Base-by-base conservation (phyloP, 2,888 invertebrate species). In the Ceramica pisi region DNA sequence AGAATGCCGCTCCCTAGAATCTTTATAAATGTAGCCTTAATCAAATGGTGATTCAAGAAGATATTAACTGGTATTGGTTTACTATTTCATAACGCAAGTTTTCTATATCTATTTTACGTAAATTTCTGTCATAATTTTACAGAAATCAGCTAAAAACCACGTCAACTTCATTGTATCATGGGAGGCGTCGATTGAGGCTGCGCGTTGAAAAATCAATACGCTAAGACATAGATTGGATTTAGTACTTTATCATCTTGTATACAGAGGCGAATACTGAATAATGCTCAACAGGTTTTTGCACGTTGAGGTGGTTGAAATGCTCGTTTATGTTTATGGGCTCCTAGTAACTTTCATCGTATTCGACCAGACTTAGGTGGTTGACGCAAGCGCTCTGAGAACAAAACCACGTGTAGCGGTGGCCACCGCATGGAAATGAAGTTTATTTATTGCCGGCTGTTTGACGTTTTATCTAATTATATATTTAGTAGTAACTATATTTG, bases 341-440 rank as follows among this genome's bases (percentile, higher is more conserved):
- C 82, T 83, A 51, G 83, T 86, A 80, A 4, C 10, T 19, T 38
- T 16, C 31, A 41, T 61, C 61, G 56, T 31, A 26, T 16, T 51
- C 23, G 50, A 51, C 12, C 50, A 12, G 12, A 12, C 23, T 51
- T 51, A 12, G 10, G 21, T 50, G 23, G 50, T 51, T 51, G 21
- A 51, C 50, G 50, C 50, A 51, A 51, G 50, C 50, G 23, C 14
- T 2, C 21, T 23, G 14, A 14, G 4, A 23, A 51, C 21, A n/a
- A 23, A 51, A 12, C 23, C 50, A 51, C 50, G 50, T 23, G 50
- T 50, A 10, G 50, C 21, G 8, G 19, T 48, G 48, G 10, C 10
- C 12, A 21, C 12, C 21, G 12, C 21, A 12, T 50, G 50, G 50
- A 50, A 21, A 12, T 50, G 5, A 21, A 50, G 21, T 21, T 50